These are phyloP conservation scores for Plagodis dolabraria DNA, from an alignment of 2,888 invertebrate species.

Conservation along the genomic window DNA sequence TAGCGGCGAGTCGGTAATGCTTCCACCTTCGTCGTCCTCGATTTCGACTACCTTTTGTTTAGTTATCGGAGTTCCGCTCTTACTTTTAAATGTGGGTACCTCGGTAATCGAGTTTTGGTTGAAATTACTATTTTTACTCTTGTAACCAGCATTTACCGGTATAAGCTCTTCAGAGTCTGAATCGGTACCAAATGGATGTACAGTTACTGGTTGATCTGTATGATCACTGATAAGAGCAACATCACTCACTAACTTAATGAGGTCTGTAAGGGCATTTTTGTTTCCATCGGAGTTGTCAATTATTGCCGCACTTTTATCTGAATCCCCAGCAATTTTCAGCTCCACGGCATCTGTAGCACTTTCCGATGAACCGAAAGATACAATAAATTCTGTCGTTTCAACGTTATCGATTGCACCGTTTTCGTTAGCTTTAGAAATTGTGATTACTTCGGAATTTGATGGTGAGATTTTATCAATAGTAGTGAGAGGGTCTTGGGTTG, in stretches of 20 bases:
- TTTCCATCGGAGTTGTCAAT: conserved; percentile 58
- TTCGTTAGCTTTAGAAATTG: conserved; percentile 52
- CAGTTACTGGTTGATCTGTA: conserved; percentile 50
- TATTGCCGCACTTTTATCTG: conserved; percentile 58
- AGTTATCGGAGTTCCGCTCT: conserved; percentile 48
- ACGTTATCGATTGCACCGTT: conserved; percentile 60
- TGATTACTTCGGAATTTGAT: conserved; percentile 55
- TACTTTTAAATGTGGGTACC: conserved; percentile 65
- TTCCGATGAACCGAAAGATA: conserved; percentile 68
- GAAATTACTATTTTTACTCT: conserved; percentile 76
- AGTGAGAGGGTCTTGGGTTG: conserved; percentile 50
- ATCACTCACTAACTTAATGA: conserved; percentile 76
- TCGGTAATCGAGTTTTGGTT: conserved; percentile 78
- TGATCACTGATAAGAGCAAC: conserved; percentile 76
- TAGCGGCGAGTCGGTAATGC: conserved; percentile 68
- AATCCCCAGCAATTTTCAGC: conserved; percentile 62
- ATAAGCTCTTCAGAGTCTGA: conserved; percentile 76
- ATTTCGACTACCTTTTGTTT: conserved; percentile 72
- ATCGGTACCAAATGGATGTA: conserved; percentile 48
- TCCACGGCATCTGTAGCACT: conserved; percentile 70
- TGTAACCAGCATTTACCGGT: conserved; percentile 74
- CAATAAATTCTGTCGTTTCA: conserved; percentile 72
- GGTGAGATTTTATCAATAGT: conserved; percentile 50
- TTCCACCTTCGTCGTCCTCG: conserved; percentile 67
- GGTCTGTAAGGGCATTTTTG: conserved; percentile 66